Conservation (phyloP, 2,113 vertebrate species). For the Elanus axillaris region DNA sequence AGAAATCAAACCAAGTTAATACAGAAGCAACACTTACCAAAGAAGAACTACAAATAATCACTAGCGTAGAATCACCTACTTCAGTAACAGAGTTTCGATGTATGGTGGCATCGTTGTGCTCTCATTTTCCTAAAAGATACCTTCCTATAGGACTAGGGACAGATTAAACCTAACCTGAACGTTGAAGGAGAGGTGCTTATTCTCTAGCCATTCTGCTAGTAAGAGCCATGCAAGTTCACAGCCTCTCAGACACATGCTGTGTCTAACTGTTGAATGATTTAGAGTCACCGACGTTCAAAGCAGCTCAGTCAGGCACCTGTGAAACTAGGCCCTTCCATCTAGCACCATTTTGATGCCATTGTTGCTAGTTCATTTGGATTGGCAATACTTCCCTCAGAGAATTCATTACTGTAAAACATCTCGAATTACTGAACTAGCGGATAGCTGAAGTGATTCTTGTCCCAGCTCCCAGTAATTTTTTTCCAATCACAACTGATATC, state of each 20-base stretch:
- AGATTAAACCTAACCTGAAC: background rate
- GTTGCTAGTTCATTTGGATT: background rate
- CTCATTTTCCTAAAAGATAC: background rate
- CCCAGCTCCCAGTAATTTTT: background rate
- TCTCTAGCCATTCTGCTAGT: background rate
- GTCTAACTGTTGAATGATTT: background rate
- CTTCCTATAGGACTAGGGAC: background rate
- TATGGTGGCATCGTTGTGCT: background rate
- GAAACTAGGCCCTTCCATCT: background rate
- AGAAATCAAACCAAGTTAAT: slow-evolving; percentile 16
- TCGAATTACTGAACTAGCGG: background rate
- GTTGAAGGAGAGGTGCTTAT: background rate
- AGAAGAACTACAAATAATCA: background rate
- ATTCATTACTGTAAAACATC: background rate
- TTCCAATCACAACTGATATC: background rate
- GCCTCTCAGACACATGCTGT: background rate
- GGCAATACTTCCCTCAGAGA: background rate
- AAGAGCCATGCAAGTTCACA: background rate
- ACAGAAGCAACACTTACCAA: background rate
- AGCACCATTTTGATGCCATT: background rate
- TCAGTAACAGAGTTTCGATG: background rate
- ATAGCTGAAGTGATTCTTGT: background rate
- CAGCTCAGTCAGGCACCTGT: background rate
- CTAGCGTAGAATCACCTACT: background rate
- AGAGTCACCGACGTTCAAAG: background rate